Evolutionary conservation across 2,888 invertebrate genomes (phyloP), one percentile per base, ranked within the genome.

Genomic region (Leptarthrus brevirostris): DNA sequence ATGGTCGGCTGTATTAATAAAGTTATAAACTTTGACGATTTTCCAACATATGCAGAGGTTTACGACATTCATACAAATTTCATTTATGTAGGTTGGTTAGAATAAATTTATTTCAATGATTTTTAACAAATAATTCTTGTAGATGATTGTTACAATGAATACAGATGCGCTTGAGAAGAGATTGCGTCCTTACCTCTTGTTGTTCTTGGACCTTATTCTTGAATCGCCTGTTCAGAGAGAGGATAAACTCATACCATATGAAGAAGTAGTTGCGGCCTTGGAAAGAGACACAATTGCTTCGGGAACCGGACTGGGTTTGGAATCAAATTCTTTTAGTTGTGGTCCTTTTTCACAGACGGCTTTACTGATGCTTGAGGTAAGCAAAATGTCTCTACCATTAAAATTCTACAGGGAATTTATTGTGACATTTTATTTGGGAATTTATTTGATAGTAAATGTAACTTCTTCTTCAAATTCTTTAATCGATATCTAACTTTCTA

Each of bases 61-160:
- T 93, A 95, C 85, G 90, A 93, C 82, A 86, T 95, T 61, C 90
- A 92, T 78, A 92, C 93, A 1, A 93, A 93, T 84, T 95, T 96
- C 83, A 90, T 94, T 77, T 92, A 93, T 85, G 94, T 95, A 84
- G n/a, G n/a, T n/a, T n/a, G n/a, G n/a, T n/a, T n/a, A n/a, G n/a
- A n/a, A n/a, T n/a, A n/a, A 77, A 83, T 84, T 22, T 30, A 61
- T 24, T 53, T n/a, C 22, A 20, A 26, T 18, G 36, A 52, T 49
- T 18, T 26, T 74, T 72, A 64, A 40, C 16, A 4, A 6, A 26
- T 1, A 75, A 24, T 44, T n/a, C 16, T 69, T 75, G 79, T 79
- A 95, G 94, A 88, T 95, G 78, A 90, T 89, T 79, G 86, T 92
- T 0, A 82, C 93, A 73, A 86, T 94, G 83, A 92, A 95, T 83